These are phyloP conservation scores for Odocoileus virginianus DNA, from an alignment of 2,113 vertebrate species.

Conservation along the genomic window DNA sequence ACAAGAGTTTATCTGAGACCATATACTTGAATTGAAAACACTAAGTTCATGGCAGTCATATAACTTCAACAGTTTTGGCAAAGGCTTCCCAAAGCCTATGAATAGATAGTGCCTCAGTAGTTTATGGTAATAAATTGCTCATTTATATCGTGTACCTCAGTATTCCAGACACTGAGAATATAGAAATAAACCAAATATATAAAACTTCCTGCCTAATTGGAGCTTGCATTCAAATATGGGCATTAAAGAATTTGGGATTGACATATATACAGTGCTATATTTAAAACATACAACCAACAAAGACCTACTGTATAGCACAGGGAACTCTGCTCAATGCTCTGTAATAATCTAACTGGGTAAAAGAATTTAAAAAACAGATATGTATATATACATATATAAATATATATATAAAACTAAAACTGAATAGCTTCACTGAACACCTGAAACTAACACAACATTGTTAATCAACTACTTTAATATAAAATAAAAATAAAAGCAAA, in stretches of 20 bases:
- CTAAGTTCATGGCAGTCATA: not conserved
- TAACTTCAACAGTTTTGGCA: not conserved
- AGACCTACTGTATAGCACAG: not conserved
- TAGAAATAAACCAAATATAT: not conserved
- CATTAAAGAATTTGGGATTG: not conserved
- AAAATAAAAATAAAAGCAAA: not conserved
- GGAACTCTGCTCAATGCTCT: not conserved
- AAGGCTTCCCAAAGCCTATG: not conserved
- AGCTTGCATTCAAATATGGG: not conserved
- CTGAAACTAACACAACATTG: not conserved
- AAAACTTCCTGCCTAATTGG: not conserved
- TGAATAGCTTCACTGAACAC: not conserved
- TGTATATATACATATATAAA: not conserved
- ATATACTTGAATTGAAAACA: not conserved
- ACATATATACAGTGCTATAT: not conserved
- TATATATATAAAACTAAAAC: not conserved
- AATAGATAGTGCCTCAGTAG: not conserved
- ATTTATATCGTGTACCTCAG: not conserved
- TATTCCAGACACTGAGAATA: not conserved
- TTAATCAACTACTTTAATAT: not conserved
- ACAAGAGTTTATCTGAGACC: not conserved
- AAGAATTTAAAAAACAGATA: not conserved
- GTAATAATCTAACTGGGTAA: not conserved
- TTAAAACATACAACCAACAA: not conserved
- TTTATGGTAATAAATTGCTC: not conserved